Evolutionary conservation across 2,888 invertebrate species (phyloP).

Genomic region (Idaea aversata): DNA sequence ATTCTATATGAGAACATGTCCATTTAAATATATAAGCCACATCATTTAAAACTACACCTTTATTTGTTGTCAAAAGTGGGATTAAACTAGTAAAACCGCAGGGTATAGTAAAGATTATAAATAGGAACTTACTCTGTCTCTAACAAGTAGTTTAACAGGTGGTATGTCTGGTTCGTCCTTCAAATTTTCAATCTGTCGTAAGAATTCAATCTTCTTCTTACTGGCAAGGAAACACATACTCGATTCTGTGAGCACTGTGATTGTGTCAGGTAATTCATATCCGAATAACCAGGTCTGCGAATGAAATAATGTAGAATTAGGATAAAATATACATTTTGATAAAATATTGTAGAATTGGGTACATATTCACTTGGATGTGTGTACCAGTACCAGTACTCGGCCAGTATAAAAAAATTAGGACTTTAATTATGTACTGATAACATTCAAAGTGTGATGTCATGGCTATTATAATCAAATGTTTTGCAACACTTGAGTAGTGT

Average conservation of each 20-base stretch:
- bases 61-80: slow-evolving; percentile 7
- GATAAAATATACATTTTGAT: not conserved
- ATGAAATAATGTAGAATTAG: slow-evolving; percentile 12
- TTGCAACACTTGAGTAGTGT: not conserved
- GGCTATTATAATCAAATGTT: not conserved
- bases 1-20: no score
- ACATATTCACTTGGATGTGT: not conserved
- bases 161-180: slow-evolving; percentile 91
- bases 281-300: slow-evolving; percentile 96
- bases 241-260: slow-evolving; percentile 93
- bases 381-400: not conserved
- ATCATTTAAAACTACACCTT: no score
- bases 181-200: slow-evolving; percentile 91
- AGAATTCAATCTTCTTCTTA: slow-evolving; percentile 98
- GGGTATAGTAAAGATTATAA: not conserved
- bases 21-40: no score
- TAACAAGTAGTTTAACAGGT: slow-evolving; percentile 89
- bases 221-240: slow-evolving; percentile 95
- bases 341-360: not conserved
- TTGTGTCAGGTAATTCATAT: slow-evolving; percentile 97
- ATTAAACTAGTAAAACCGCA: slow-evolving; percentile 1
- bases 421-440: not conserved
- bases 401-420: not conserved
- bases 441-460: not conserved
- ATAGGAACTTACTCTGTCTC: slow-evolving; percentile 89